Conservation (phyloP, 2,888 invertebrate genomes). For the Hypolimnas misippus region DNA sequence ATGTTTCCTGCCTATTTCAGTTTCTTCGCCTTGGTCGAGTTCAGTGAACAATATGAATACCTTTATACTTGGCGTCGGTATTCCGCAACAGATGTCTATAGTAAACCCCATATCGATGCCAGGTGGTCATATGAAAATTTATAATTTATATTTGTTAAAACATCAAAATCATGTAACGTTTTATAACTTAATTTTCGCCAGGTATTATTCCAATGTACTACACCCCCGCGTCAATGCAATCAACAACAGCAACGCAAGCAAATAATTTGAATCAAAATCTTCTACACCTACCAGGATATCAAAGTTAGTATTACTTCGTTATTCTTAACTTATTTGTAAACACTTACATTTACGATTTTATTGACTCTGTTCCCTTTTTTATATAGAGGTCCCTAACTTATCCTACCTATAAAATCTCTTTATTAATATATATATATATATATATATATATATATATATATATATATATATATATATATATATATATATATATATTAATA, state of each 20-base stretch:
- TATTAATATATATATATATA: too few species aligned
- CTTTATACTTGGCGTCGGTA: constrained; percentile 53
- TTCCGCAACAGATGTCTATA: constrained; percentile 56
- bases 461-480: too few species aligned
- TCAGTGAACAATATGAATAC: constrained; percentile 51
- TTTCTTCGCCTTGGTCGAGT: constrained; percentile 44
- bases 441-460: too few species aligned
- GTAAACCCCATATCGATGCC: constrained; percentile 54
- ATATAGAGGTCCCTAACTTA: too few species aligned
- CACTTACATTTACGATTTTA: too few species aligned
- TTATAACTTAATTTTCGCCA: neutral
- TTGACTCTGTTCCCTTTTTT: too few species aligned
- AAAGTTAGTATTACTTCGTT: neutral
- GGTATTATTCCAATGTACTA: constrained; percentile 59
- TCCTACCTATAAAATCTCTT: too few species aligned
- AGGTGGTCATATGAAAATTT: constrained; percentile 44
- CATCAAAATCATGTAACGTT: too few species aligned
- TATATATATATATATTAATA: too few species aligned
- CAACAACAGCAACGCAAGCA: neutral
- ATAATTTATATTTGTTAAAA: neutral
- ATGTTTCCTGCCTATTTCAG: constrained; percentile 25
- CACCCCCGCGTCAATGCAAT: constrained; percentile 41
- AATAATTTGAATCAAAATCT: neutral
- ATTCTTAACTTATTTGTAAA: neutral
- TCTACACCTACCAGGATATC: neutral